Evolutionary conservation across 2,888 invertebrate species (phyloP), one percentile per base, ranked within the genome.

Genomic region (Folsomia candida): DNA sequence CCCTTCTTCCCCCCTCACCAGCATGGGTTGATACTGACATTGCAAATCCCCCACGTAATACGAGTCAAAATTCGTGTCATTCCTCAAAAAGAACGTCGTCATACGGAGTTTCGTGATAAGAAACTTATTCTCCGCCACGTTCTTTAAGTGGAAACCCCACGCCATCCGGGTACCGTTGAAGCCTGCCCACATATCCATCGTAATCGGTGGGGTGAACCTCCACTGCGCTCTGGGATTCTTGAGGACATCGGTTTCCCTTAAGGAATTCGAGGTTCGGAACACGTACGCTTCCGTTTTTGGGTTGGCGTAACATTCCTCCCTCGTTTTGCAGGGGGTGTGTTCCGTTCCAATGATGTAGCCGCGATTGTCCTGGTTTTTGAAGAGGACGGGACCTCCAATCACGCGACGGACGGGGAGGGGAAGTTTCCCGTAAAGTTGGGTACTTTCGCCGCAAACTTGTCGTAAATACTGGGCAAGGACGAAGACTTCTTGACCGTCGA

Each of bases 121-220:
- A 29, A 54, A 71, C 22, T 65, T 54, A 22, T 63, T 62, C 11
- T 69, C 24, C 24, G 68, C 59, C 25, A 70, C 54, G 59, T 65
- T 73, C 68, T 71, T 75, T 2, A 75, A 3, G n/a, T 71, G 71
- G 66, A 75, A 73, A 6, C 75, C 75, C 18, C 51, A 57, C 11
- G 71, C 63, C 29, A 71, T 60, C n/a, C 64, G 3, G 2, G 51
- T 20, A 57, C 70, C n/a, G 65, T 70, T 51, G 63, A 61, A 51
- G 67, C 65, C 28, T 25, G 47, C 25, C 24, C 24, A 51, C 64
- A 64, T 64, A 20, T 24, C 51, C 64, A 64, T 64, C 2, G 24
- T 64, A 22, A 47, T 51, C 2, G 75, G 73, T 11, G 59, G 67
- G 18, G 58, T 11, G 28, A 75, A 73, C n/a, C 65, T 47, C 73